phyloP scores from a whole-genome alignment of 2,888 invertebrate species.

The Torymus tubicola region DNA sequence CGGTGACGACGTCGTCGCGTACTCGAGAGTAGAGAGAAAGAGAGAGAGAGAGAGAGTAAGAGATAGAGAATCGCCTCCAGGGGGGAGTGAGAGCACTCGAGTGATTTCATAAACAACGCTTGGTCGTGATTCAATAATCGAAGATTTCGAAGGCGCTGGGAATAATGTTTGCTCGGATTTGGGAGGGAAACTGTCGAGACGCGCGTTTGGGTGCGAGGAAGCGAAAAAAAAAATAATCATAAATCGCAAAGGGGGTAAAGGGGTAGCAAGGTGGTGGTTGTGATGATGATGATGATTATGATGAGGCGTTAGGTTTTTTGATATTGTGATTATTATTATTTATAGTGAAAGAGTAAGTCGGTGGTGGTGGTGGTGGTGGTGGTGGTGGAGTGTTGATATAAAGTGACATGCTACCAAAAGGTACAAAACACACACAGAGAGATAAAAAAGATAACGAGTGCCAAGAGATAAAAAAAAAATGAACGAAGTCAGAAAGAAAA shows the following conservation, averaged over 20 bases:
- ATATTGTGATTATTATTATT: neutral
- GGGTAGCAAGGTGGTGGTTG: too few species aligned
- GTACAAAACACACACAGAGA: neutral
- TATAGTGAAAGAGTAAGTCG: slow-evolving; percentile 1
- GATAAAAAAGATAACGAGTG: neutral
- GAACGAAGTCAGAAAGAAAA: neutral
- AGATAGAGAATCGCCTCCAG: neutral
- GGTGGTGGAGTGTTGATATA: slow-evolving; percentile 16
- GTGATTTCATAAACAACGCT: slow-evolving; percentile 33
- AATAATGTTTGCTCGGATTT: too few species aligned
- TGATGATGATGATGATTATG: neutral
- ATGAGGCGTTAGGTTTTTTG: neutral
- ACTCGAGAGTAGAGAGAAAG: neutral
- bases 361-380: slow-evolving; percentile 15
- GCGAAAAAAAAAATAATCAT: too few species aligned
- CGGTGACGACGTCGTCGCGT: too few species aligned
- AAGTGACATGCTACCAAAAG: neutral
- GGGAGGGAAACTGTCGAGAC: too few species aligned
- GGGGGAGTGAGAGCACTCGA: slow-evolving; percentile 10
- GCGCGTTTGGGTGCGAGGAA: too few species aligned
- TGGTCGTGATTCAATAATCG: slow-evolving; percentile 38
- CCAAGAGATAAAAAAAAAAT: neutral
- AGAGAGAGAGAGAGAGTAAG: slow-evolving; percentile 12
- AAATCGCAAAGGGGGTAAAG: too few species aligned
- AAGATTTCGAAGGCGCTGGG: neutral